These are phyloP conservation scores for Geotrypetes seraphini DNA, from an alignment of 2,797 vertebrate genomes.

Conservation along the genomic window DNA sequence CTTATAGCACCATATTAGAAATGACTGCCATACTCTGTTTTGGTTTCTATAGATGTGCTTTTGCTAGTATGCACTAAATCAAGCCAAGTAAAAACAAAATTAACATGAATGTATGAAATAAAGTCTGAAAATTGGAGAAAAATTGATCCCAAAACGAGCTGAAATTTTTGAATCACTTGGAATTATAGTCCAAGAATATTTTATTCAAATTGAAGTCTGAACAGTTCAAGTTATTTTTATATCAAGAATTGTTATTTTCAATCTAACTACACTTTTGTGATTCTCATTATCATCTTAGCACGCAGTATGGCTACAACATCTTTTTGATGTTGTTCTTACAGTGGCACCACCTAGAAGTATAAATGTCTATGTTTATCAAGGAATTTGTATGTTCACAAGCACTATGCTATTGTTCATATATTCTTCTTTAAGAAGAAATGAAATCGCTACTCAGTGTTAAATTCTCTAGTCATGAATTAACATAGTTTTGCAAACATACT, in stretches of 20 bases:
- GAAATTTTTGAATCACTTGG: conserved; percentile 19
- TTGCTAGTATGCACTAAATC: no score
- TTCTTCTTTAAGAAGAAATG: no score
- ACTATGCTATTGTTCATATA: no score
- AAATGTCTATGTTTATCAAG: not conserved
- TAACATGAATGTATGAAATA: no score
- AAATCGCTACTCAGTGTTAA: no score
- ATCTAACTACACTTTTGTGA: not conserved
- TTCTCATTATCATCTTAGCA: conserved; percentile 9
- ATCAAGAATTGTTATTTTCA: conserved; percentile 7
- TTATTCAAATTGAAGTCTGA: conserved; percentile 19
- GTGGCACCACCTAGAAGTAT: not conserved
- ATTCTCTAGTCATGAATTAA: no score
- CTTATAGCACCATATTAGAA: conserved; percentile 24
- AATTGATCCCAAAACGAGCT: no score
- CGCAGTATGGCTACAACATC: conserved; percentile 1
- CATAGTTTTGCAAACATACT: no score
- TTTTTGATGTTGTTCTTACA: conserved; percentile 6
- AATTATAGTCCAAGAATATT: conserved; percentile 12
- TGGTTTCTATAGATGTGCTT: no score
- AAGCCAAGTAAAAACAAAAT: no score
- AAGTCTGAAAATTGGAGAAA: no score
- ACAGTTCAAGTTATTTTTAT: conserved; percentile 5
- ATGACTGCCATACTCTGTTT: conserved; percentile 13
- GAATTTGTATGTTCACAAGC: conserved; percentile 3